Conservation (phyloP, 92 coral and sea anemone species). For the Actinernus sp. region DNA sequence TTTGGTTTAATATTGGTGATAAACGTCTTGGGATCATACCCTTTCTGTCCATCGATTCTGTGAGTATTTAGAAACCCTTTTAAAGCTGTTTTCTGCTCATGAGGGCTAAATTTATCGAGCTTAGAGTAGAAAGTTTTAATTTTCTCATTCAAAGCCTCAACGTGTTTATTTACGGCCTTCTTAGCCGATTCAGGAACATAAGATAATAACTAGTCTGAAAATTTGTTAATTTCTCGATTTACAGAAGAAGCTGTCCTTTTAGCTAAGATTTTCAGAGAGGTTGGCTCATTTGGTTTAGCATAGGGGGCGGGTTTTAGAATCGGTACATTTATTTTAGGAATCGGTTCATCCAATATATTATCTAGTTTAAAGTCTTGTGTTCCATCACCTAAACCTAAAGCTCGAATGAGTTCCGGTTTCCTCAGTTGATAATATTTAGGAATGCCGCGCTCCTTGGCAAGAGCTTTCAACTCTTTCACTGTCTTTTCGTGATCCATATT, state of each 20-base stretch:
- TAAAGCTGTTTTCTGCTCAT: slow-evolving; percentile 40
- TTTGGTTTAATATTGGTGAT: slow-evolving; percentile 13
- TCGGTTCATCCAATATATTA: slow-evolving; percentile 47
- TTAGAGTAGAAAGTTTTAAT: no score
- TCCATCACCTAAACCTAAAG: no score
- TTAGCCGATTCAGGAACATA: slow-evolving; percentile 29
- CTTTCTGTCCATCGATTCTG: slow-evolving; percentile 27
- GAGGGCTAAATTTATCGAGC: background rate
- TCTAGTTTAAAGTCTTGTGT: no score
- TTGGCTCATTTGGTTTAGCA: background rate
- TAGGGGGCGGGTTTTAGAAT: slow-evolving; percentile 39
- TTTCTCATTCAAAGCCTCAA: slow-evolving; percentile 34
- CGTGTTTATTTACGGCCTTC: slow-evolving; percentile 37
- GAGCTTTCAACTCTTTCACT: no score
- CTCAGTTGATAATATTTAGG: no score
- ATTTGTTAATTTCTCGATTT: slow-evolving; percentile 45
- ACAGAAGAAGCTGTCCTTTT: slow-evolving; percentile 35
- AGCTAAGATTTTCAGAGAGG: slow-evolving; percentile 52
- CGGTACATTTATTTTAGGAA: slow-evolving; percentile 40
- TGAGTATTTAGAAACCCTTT: slow-evolving; percentile 15
- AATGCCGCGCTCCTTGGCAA: no score
- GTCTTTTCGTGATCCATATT: no score
- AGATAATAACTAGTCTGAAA: slow-evolving; percentile 51
- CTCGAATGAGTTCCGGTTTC: no score
- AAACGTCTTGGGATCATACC: slow-evolving; percentile 30